A percentile compares a stretch with the other conserved stretches of the same genome.
Conservation (phyloP, 1,140 invertebrate species). For the roundworm (Caenorhabditis elegans) region DNA sequence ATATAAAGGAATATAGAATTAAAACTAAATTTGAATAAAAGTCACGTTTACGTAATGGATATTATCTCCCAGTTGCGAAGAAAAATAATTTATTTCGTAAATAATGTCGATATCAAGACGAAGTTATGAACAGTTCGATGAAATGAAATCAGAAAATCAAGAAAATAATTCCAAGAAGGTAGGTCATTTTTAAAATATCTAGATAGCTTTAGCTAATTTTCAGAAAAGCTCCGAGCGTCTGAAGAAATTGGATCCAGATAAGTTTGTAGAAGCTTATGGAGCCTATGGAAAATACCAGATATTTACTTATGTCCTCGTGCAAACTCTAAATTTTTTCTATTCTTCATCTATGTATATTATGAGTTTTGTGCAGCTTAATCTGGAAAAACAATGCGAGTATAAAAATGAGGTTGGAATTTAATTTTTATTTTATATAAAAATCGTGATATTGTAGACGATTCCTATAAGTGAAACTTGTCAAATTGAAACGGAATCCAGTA, state of each 20-base stretch:
- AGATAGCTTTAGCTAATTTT: no score
- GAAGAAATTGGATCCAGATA: not conserved
- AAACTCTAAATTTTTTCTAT: slow-evolving; percentile 28
- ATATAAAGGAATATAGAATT: no score
- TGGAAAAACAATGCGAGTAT: not conserved
- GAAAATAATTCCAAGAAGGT: not conserved
- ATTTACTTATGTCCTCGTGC: not conserved
- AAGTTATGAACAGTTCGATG: slow-evolving; percentile 3
- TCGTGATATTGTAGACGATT: not conserved
- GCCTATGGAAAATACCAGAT: slow-evolving; percentile 21
- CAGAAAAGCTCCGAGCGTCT: not conserved
- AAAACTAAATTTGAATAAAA: no score
- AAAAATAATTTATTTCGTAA: no score
- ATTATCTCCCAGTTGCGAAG: no score
- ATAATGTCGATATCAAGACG: slow-evolving; percentile 2
- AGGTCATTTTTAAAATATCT: not conserved
- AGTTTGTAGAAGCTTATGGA: not conserved
- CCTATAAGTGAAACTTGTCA: not conserved
- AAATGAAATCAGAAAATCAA: not conserved
- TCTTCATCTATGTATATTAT: slow-evolving; percentile 5
- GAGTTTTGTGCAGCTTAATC: not conserved
- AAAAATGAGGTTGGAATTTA: not conserved
- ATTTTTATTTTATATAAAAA: not conserved
- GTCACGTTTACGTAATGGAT: no score
- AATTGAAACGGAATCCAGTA: not conserved